Evolutionary conservation across 2,113 vertebrate genomes (phyloP).

Genomic region (Ammodytes dubius): DNA sequence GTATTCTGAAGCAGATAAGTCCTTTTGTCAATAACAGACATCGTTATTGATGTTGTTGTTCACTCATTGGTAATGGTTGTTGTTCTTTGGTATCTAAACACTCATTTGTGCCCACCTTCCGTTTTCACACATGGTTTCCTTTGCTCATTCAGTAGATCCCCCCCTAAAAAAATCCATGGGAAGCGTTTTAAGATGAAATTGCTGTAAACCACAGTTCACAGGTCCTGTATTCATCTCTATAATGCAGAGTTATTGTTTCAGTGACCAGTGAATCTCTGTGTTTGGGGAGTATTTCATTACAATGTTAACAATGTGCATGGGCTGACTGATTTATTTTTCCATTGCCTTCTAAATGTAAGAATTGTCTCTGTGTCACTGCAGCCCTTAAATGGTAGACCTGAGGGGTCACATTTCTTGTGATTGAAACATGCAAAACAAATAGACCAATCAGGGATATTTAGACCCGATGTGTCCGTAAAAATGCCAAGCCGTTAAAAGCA

Average conservation of each 20-base stretch:
- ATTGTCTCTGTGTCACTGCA: slow-evolving; percentile 53
- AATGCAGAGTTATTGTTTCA: slow-evolving; percentile 58
- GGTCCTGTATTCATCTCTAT: slow-evolving; percentile 54
- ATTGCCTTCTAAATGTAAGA: slow-evolving; percentile 60
- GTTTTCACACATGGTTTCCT: slow-evolving; percentile 65
- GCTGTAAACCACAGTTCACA: slow-evolving; percentile 57
- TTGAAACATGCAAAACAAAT: slow-evolving; percentile 43
- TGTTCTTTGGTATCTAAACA: slow-evolving; percentile 78
- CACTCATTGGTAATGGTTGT: slow-evolving; percentile 78
- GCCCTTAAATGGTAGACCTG: slow-evolving; percentile 63
- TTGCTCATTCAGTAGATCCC: slow-evolving; percentile 69
- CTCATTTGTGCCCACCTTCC: slow-evolving; percentile 72
- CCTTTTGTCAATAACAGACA: slow-evolving; percentile 70
- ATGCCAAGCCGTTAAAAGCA: slow-evolving; percentile 43
- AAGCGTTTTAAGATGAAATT: slow-evolving; percentile 57
- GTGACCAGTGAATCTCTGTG: slow-evolving; percentile 54
- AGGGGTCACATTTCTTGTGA: slow-evolving; percentile 42
- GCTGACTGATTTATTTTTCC: slow-evolving; percentile 67
- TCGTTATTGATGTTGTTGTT: slow-evolving; percentile 68
- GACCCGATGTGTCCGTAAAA: slow-evolving; percentile 51
- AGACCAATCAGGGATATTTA: slow-evolving; percentile 41
- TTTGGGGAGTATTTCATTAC: slow-evolving; percentile 55
- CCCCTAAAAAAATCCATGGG: slow-evolving; percentile 53
- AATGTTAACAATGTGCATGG: slow-evolving; percentile 72
- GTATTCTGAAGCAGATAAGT: slow-evolving; percentile 56